Evolutionary conservation across 2,888 invertebrate genomes (phyloP), one percentile per base, ranked within the genome.

Genomic region (Netelia virgata): DNA sequence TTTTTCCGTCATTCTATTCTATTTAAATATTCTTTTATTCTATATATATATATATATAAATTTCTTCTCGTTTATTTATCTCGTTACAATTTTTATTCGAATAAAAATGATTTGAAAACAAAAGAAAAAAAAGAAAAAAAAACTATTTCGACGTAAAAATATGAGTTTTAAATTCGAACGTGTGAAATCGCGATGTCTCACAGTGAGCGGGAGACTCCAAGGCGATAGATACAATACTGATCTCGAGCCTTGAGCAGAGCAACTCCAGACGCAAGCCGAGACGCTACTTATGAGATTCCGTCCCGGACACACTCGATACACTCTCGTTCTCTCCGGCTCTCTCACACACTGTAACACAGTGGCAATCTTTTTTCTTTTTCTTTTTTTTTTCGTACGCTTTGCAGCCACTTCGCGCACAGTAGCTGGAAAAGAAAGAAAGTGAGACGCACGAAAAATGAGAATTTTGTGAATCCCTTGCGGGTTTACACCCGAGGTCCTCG

Each of bases 231-330:
- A 57, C 18, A 57, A 57, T 18, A 57, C 53, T 53, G 53, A 57
- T 57, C 59, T 36, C 55, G 61, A 69, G 69, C 77, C 69, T 77
- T 69, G 69, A 77, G 57, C 68, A 53, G 70, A 72, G 78, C n/a
- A 79, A 55, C 72, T 79, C 64, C 72, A 66, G 79, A 79, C 72
- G 64, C 79, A 77, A 77, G 68, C 14, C 43, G 78, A 78, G 72
- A 72, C 70, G 63, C 53, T 64, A 72, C 78, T 79, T 63, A 72
- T 64, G 78, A 79, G 64, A 79, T 79, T 72, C 78, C 78, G 55
- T 70, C 55, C 57, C 57, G 72, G 55, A 53, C 50, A 47, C 70
- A 59, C 70, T 43, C 75, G 83, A 79, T 79, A 73, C 61, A 72
- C 80, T 55, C 72, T n/a, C 70, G 53, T 20, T 53, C 70, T 16